Conservation (phyloP, 2,888 invertebrate genomes). For the Tetropium fuscum region DNA sequence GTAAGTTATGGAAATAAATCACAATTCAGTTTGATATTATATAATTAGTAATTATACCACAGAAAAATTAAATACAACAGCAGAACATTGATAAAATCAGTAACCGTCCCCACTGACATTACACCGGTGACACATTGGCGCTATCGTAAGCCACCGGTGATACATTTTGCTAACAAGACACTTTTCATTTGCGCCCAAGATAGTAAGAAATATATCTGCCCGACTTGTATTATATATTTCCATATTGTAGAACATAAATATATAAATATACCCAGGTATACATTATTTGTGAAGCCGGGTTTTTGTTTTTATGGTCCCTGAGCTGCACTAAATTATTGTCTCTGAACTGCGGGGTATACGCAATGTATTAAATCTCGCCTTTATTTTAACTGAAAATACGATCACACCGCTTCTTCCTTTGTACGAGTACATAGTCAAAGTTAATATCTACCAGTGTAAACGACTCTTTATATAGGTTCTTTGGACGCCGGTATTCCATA, state of each 20-base stretch:
- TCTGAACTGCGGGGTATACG: constrained; percentile 42
- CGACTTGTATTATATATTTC: constrained; percentile 62
- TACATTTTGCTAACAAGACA: constrained; percentile 56
- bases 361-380: constrained; percentile 56
- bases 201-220: constrained; percentile 54
- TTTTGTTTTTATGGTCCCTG: constrained; percentile 62
- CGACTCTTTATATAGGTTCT: constrained; percentile 51
- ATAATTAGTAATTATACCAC: too few species aligned
- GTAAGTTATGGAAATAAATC: too few species aligned
- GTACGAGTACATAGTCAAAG: constrained; percentile 44
- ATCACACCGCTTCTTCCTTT: constrained; percentile 38
- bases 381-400: constrained; percentile 59
- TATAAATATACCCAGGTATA: constrained; percentile 62
- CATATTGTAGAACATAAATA: constrained; percentile 65
- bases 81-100: too few species aligned
- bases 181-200: constrained; percentile 53
- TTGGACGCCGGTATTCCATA: constrained; percentile 19
- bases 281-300: constrained; percentile 60
- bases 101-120: too few species aligned
- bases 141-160: too few species aligned
- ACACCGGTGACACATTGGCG: too few species aligned
- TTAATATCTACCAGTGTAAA: constrained; percentile 58
- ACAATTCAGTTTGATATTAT: too few species aligned
- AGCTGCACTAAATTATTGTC: constrained; percentile 63
- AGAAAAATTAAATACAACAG: too few species aligned